A percentile compares a stretch with the other conserved stretches of the same genome.
Conservation (phyloP, 2,113 vertebrate species). For the Tragulus kanchil region DNA sequence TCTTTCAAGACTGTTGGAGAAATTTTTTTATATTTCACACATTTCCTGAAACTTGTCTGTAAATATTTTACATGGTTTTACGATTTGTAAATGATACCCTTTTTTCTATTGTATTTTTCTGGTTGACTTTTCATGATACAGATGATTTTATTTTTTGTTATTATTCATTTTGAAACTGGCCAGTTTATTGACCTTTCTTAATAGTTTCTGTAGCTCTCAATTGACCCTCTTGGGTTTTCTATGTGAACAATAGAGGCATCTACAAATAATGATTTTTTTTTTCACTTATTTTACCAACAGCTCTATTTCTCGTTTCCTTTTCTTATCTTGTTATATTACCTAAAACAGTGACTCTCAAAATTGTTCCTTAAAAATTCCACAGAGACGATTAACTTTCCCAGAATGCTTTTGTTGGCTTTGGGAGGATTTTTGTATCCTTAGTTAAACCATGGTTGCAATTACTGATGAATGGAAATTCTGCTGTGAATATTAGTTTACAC, state of each 20-base stretch:
- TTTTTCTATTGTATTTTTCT: neutral
- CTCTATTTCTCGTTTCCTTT: neutral
- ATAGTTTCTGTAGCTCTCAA: neutral
- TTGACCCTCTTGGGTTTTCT: neutral
- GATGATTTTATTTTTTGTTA: neutral
- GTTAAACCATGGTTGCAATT: neutral
- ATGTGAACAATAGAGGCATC: neutral
- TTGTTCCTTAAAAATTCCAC: neutral
- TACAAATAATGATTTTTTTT: neutral
- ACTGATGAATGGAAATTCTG: neutral
- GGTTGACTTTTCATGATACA: constrained; percentile 6
- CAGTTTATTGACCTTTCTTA: neutral
- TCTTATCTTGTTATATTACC: neutral
- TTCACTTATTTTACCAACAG: neutral
- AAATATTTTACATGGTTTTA: neutral
- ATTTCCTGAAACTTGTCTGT: neutral
- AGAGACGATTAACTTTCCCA: neutral
- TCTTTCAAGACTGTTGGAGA: neutral
- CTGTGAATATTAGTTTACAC: neutral
- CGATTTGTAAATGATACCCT: neutral
- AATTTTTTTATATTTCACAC: neutral
- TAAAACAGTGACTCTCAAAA: neutral
- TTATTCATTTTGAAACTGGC: constrained; percentile 16
- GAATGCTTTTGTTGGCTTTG: neutral
- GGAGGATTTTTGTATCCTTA: neutral